Conservation (phyloP, 64 coral and sea anemone genomes). For the Trachythela sp. region DNA sequence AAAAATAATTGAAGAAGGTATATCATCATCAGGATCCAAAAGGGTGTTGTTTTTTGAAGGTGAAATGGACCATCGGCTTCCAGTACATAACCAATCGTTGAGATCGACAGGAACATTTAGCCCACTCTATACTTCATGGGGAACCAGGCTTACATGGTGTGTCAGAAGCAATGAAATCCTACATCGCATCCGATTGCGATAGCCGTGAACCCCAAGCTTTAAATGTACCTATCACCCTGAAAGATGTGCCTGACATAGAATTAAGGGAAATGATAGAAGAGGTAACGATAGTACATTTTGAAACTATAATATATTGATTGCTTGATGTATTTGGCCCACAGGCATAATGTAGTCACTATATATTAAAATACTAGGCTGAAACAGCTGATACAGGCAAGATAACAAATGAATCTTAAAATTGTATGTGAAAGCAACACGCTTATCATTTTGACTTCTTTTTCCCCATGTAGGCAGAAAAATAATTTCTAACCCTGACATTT, state of each 20-base stretch:
- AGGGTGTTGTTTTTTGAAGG: slow-evolving; percentile 49
- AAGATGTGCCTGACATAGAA: slow-evolving; percentile 44
- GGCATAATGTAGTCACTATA: not conserved
- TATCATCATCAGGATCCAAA: slow-evolving; percentile 12
- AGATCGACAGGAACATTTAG: slow-evolving; percentile 23
- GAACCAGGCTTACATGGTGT: slow-evolving; percentile 36
- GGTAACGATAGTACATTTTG: slow-evolving; percentile 4
- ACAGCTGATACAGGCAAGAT: no score
- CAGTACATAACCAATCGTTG: slow-evolving; percentile 30
- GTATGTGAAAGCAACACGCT: no score
- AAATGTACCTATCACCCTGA: not conserved
- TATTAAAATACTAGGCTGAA: no score
- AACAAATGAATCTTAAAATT: no score
- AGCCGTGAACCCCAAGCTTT: not conserved
- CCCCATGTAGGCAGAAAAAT: no score
- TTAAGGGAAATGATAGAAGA: slow-evolving; percentile 38
- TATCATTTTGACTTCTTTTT: no score
- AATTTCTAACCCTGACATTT: no score
- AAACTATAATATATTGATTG: not conserved
- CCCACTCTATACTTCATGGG: slow-evolving; percentile 52
- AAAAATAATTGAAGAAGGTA: slow-evolving; percentile 48
- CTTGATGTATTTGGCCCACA: not conserved
- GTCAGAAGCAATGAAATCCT: slow-evolving; percentile 32
- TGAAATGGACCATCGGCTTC: slow-evolving; percentile 33
- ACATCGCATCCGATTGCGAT: slow-evolving; percentile 2